Evolutionary conservation across 2,113 vertebrate genomes (phyloP), one percentile per base, ranked within the genome.

Genomic region (Aythya baeri): DNA sequence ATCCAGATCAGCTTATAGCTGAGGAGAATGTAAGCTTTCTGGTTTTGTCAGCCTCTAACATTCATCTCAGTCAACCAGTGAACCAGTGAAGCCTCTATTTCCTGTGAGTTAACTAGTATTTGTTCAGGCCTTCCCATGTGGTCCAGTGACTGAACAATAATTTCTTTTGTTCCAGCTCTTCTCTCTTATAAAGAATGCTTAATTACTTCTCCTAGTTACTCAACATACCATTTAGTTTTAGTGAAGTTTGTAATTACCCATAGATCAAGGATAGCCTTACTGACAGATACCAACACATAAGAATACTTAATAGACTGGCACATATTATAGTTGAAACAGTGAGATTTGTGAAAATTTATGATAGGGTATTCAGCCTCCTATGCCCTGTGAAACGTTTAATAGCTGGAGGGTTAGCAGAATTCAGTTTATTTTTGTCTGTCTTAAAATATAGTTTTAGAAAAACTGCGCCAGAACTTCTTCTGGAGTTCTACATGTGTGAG

Each of bases 201-300:
- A 92, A 92, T 94, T 92, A 68, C 49, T 93, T 72, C 46, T 71
- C 43, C 31, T 38, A 78, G 86, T 91, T 91, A 67, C 57, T 46
- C 83, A 92, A 81, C 25, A 61, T 52, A 65, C 26, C 57, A 38
- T 90, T 91, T 81, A 59, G 36, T 86, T 93, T 91, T 71, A 68
- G 43, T 68, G 34, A 90, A 90, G 8, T 63, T 88, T 86, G 25
- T 15, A 72, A 13, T 36, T 88, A 38, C 20, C 25, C 8, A 18
- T 57, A 55, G 76, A 84, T 75, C 38, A 57, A 74, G 25, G 17
- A 54, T 38, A 81, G 55, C 16, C 41, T 52, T 93, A 7, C 23
- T 78, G 59, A 14, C 38, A 90, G 63, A 81, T 34, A 67, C 9
- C n/a, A 86, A 59, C 8, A 23, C 9, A 54, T 17, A 66, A 82